A percentile compares a stretch with the other conserved stretches of the same genome.
phyloP scores from a whole-genome alignment of 2,797 vertebrate species.

The Cirrhinus mrigala region DNA sequence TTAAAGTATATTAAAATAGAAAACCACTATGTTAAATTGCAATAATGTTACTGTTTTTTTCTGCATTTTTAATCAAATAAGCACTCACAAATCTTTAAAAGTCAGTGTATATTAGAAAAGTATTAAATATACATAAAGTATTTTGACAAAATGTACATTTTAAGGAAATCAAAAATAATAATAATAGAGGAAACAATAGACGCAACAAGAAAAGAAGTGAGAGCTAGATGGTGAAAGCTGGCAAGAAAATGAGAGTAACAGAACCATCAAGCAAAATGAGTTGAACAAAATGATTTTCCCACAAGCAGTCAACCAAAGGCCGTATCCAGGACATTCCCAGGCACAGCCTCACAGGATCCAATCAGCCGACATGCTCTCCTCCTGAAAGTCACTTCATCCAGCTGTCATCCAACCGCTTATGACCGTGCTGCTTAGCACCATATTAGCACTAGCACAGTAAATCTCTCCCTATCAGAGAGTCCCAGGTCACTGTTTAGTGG shows the following conservation, averaged over 20 bases:
- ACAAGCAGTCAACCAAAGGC: slow-evolving; percentile 26
- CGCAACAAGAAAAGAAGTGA: neutral
- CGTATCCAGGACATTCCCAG: slow-evolving; percentile 36
- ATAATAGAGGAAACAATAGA: neutral
- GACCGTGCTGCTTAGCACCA: slow-evolving; percentile 16
- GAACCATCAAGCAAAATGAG: neutral
- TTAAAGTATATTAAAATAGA: too few relatives aligned
- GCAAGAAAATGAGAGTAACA: neutral
- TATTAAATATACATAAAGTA: too few relatives aligned
- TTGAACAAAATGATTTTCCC: slow-evolving; percentile 16
- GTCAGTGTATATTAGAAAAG: too few relatives aligned
- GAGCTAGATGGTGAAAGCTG: neutral
- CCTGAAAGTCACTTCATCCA: slow-evolving; percentile 23
- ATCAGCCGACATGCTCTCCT: neutral
- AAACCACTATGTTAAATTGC: too few relatives aligned
- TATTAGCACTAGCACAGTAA: slow-evolving; percentile 41
- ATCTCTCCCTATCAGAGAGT: slow-evolving; percentile 40
- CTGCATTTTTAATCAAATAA: too few relatives aligned
- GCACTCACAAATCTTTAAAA: too few relatives aligned
- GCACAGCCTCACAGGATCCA: slow-evolving; percentile 39
- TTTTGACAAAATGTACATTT: too few relatives aligned
- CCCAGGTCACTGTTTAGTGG: slow-evolving; percentile 47
- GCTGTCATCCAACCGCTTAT: slow-evolving; percentile 28
- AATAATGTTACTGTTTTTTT: too few relatives aligned
- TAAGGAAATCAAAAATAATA: neutral